These are phyloP conservation scores for Lucilia sericata DNA, from an alignment of 1,140 invertebrate species.

Conservation along the genomic window DNA sequence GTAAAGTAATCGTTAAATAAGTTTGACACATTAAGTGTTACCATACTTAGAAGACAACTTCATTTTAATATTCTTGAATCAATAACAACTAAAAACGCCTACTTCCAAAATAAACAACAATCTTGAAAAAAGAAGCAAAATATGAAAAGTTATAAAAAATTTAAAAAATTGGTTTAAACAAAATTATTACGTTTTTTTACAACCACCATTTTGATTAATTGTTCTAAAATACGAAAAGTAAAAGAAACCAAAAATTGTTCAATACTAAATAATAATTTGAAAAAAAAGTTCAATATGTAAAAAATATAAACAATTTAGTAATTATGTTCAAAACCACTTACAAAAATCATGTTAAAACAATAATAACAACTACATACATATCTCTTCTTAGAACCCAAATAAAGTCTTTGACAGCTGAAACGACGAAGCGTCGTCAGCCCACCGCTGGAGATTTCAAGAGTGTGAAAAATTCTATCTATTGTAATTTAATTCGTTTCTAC, in stretches of 20 bases:
- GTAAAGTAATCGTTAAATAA: neutral
- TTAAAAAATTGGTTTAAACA: neutral
- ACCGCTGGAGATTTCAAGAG: neutral
- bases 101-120: neutral
- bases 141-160: neutral
- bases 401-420: neutral
- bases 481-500: conserved; percentile 1
- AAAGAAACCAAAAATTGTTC: neutral
- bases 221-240: neutral
- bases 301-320: neutral
- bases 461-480: neutral
- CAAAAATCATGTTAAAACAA: neutral
- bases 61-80: neutral
- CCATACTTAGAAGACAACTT: neutral
- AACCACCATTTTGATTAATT: neutral
- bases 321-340: neutral
- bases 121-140: no score
- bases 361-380: no score
- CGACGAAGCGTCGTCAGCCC: neutral
- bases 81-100: neutral
- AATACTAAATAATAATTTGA: neutral
- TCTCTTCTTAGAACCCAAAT: neutral
- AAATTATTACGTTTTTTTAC: neutral
- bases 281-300: neutral
- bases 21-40: conserved; percentile 1